A percentile compares a stretch with the other conserved stretches of the same genome.
Evolutionary conservation across 2,888 invertebrate genomes (phyloP).

Genomic region (Atethmia centrago): DNA sequence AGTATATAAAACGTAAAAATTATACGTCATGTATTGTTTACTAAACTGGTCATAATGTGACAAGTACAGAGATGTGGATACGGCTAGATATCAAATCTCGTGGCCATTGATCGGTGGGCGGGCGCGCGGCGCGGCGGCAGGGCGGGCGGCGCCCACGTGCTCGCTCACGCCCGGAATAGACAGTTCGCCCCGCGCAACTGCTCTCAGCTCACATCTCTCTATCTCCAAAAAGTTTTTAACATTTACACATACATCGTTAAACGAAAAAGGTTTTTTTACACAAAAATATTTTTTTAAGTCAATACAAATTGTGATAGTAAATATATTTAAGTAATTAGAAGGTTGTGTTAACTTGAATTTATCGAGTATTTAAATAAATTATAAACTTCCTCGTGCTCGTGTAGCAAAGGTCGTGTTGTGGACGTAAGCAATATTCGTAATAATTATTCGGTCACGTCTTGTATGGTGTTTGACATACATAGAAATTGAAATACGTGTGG

Average conservation of each 20-base stretch:
- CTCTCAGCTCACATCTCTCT: slow-evolving; percentile 75
- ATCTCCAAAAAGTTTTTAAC: slow-evolving; percentile 56
- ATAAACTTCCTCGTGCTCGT: slow-evolving; percentile 56
- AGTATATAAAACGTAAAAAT: slow-evolving; percentile 2
- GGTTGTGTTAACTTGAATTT: slow-evolving; percentile 28
- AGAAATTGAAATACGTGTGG: slow-evolving; percentile 19
- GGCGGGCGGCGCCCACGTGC: slow-evolving; percentile 86
- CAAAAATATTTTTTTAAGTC: slow-evolving; percentile 38
- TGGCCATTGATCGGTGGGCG: slow-evolving; percentile 86
- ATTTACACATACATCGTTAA: slow-evolving; percentile 64
- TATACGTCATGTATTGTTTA: slow-evolving; percentile 43
- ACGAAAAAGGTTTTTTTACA: slow-evolving; percentile 35
- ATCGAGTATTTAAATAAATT: slow-evolving; percentile 47
- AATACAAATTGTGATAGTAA: slow-evolving; percentile 62
- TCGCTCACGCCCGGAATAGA: slow-evolving; percentile 87
- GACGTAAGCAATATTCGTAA: slow-evolving; percentile 63
- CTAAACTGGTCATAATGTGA: slow-evolving; percentile 53
- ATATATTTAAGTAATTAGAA: slow-evolving; percentile 29
- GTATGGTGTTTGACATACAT: slow-evolving; percentile 49
- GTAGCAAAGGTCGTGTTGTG: slow-evolving; percentile 64
- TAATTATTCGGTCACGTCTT: slow-evolving; percentile 56
- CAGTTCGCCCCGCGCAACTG: slow-evolving; percentile 84
- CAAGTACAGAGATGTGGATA: slow-evolving; percentile 52
- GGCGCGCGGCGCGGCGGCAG: slow-evolving; percentile 76
- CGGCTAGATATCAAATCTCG: slow-evolving; percentile 82